Evolutionary conservation across 1,140 invertebrate species (phyloP), one percentile per base, ranked within the genome.

Genomic region (Apis laboriosa): DNA sequence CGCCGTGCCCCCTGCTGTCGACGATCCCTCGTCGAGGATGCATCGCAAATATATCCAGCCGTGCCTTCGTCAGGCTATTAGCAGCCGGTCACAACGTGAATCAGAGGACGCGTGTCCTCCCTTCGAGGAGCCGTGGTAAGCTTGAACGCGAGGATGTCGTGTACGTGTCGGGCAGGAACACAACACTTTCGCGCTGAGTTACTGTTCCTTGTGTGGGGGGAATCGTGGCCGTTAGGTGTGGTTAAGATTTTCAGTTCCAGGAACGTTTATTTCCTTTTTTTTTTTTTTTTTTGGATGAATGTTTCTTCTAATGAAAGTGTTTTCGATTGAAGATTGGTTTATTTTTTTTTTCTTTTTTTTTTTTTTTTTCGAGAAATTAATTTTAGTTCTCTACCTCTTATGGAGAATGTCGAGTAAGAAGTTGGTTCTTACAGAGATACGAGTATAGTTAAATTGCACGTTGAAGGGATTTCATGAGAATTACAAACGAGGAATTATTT

Each of bases 21-120:
- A n/a, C 75, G 70, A 56, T 9, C 49, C 61, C 28, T 60, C 60
- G 15, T 21, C 68, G 77, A 84, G 81, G 84, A 83, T 85, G 80
- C 84, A 80, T 87, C 73, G 85, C 85, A 80, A 87, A 87, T 86
- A 87, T 86, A 86, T 74, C 60, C 68, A 43, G 4, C 76, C 15
- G 61, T 73, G 53, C 34, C 64, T 61, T 83, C 61, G 76, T 63
- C 75, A 49, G 63, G 60, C 85, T 70, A 78, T 87, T 88, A 88
- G 80, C 70, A 63, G 67, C 64, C 49, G 43, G 55, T 43, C 24
- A 17, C 56, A 49, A 24, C 72, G 72, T 76, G 79, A 81, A 75
- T 76, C 79, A 58, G 53, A 3, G 61, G 61, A 77, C 74, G 28
- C 60, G 60, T 70, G 34, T 68, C 34, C 2, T 4, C 53, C 28